These are phyloP conservation scores for Acromyrmex heyeri DNA, from an alignment of 1,140 invertebrate species.

Conservation along the genomic window DNA sequence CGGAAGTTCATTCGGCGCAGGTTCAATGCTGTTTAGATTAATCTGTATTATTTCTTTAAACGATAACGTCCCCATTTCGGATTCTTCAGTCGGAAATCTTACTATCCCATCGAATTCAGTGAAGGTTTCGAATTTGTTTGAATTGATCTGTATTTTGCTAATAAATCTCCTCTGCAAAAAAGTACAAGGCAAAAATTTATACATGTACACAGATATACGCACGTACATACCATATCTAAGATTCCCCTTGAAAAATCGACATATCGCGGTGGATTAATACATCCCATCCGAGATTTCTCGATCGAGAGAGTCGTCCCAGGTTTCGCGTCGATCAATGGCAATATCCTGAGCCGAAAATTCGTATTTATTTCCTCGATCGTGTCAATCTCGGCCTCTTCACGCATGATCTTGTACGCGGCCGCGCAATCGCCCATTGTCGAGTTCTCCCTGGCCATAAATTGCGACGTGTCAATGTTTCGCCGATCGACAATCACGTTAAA, in stretches of 20 bases:
- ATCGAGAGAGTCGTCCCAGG: neutral
- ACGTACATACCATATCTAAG: constrained; percentile 22
- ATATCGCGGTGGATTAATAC: constrained; percentile 30
- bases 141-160: constrained; percentile 15
- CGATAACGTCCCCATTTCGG: neutral
- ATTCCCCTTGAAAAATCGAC: neutral
- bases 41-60: neutral
- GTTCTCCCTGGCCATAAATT: constrained; percentile 36
- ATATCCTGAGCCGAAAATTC: neutral
- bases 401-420: neutral
- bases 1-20: constrained; percentile 13
- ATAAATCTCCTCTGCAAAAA: constrained; percentile 21
- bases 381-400: neutral
- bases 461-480: constrained; percentile 4
- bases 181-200: neutral
- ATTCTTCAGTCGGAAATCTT: neutral
- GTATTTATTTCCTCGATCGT: neutral
- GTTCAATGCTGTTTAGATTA: constrained; percentile 8
- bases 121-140: constrained; percentile 9
- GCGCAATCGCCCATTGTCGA: constrained; percentile 49
- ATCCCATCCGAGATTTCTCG: constrained; percentile 4
- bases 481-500: constrained; percentile 33
- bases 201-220: neutral
- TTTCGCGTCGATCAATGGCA: constrained; percentile 3
- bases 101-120: constrained; percentile 11